Percentiles rank a stretch among this genome's conserved stretches.
These are phyloP conservation scores for Pomatorhinus ruficollis DNA, from an alignment of 2,113 vertebrate genomes.

Conservation along the genomic window DNA sequence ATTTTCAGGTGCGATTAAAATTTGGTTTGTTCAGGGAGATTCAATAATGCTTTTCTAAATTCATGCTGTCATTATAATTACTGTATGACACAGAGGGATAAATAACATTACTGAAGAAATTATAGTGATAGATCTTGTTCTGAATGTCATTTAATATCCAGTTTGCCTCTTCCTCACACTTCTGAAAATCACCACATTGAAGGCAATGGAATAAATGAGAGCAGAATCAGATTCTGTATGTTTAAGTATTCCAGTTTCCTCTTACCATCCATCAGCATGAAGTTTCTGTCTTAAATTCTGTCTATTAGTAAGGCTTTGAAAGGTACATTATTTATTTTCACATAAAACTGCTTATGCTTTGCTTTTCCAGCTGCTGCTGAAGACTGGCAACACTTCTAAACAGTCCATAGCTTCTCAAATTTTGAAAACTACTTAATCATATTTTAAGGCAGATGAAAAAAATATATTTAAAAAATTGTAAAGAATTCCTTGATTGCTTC, in stretches of 20 bases:
- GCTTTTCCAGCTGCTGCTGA: not conserved
- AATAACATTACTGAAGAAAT: not conserved
- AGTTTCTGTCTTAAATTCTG: not conserved
- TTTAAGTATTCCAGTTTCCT: not conserved
- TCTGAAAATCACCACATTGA: not conserved
- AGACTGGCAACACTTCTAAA: not conserved
- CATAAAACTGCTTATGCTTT: not conserved
- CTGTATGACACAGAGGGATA: not conserved
- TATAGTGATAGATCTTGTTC: not conserved
- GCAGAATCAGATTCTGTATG: not conserved
- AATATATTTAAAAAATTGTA: not conserved
- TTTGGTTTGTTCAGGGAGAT: not conserved
- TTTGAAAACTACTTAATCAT: not conserved
- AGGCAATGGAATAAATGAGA: not conserved
- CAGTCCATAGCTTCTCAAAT: not conserved
- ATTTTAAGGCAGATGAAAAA: not conserved
- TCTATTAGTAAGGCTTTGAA: not conserved
- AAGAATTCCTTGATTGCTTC: not conserved
- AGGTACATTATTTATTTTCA: not conserved
- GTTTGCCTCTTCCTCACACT: not conserved
- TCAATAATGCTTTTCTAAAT: not conserved
- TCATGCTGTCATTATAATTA: not conserved
- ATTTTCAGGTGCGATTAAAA: not conserved
- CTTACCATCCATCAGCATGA: not conserved
- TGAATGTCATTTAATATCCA: not conserved